Base-by-base conservation (phyloP, 2,797 vertebrate species). In the Onychomys torridus region DNA sequence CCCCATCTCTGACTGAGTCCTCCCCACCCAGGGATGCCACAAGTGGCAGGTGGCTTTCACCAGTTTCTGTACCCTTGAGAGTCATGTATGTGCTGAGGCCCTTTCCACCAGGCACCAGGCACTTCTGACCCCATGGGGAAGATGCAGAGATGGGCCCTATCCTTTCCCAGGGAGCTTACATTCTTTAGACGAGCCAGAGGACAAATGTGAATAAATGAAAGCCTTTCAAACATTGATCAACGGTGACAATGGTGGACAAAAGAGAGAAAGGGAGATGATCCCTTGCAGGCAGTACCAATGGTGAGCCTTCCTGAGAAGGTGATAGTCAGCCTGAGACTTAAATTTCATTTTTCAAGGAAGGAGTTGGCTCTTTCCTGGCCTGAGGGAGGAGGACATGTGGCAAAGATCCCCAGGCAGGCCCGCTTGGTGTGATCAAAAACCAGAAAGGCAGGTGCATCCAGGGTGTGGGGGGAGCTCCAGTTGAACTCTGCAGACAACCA, bases 121-220 rank as follows among this genome's bases (percentile, higher is more conserved):
- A 5, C 27, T 1, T 49, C 27, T 5, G 9, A 16, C 12, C 6
- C 55, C 49, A 1, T 25, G 0, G 57, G 49, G 25, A 69, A 79
- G 59, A 83, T 0, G 1, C 1, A 0, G 43, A 1, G 23, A 9
- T 0, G 52, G n/a, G 49, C 17, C 21, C 37, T 9, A 6, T 23
- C n/a, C 59, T 61, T 65, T 59, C 23, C 29, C 40, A 9, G 0
- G 2, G 77, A 57, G 52, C 19, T 23, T 1, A 2, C 1, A 0
- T 32, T 55, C 12, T 6, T n/a, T 13, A 21, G 49, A 71, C 23
- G 19, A n/a, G 43, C 34, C 79, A 77, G 73, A 69, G 43, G 37
- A 14, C 4, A 67, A 16, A 8, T 2, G 1, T 25, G 57, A n/a
- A 40, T 7, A 27, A 43, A 16, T 27, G 17, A 91, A 89, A 67